Evolutionary conservation across 2,888 invertebrate species (phyloP).

Genomic region (Molorchus minor): DNA sequence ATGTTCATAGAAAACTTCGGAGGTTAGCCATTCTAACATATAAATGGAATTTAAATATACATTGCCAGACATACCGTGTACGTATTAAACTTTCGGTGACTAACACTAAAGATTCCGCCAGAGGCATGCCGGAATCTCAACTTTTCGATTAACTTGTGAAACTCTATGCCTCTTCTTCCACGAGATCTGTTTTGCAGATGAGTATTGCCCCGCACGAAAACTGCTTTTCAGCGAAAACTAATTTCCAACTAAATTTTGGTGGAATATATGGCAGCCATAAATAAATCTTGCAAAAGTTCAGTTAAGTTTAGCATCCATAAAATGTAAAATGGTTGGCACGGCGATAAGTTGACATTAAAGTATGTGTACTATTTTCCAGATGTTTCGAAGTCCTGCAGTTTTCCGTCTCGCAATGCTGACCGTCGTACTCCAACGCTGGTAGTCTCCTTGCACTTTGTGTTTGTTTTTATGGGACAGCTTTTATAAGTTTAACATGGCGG

Average conservation of each 20-base stretch:
- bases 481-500: too few relatives aligned
- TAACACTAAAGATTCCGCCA: too few relatives aligned
- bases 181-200: neutral
- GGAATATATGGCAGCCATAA: constrained; percentile 21
- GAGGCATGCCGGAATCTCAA: too few relatives aligned
- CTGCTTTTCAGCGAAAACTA: neutral
- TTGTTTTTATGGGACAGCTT: too few relatives aligned
- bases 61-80: too few relatives aligned
- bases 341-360: constrained; percentile 33
- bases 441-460: constrained; percentile 22
- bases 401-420: constrained; percentile 20
- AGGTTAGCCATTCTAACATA: too few relatives aligned
- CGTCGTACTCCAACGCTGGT: constrained; percentile 8
- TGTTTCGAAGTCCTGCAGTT: constrained; percentile 35
- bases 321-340: constrained; percentile 33
- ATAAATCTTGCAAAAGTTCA: constrained; percentile 32
- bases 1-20: too few relatives aligned
- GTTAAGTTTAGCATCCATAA: constrained; percentile 28
- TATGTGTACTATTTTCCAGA: constrained; percentile 36
- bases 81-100: too few relatives aligned
- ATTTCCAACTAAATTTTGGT: constrained; percentile 19
- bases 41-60: too few relatives aligned
- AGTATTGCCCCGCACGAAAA: neutral
- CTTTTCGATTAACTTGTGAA: constrained; percentile 10
- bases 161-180: constrained; percentile 1